Percentiles rank a stretch among this genome's conserved stretches.
Conservation (phyloP, 2,113 vertebrate genomes). For the Psophia crepitans region DNA sequence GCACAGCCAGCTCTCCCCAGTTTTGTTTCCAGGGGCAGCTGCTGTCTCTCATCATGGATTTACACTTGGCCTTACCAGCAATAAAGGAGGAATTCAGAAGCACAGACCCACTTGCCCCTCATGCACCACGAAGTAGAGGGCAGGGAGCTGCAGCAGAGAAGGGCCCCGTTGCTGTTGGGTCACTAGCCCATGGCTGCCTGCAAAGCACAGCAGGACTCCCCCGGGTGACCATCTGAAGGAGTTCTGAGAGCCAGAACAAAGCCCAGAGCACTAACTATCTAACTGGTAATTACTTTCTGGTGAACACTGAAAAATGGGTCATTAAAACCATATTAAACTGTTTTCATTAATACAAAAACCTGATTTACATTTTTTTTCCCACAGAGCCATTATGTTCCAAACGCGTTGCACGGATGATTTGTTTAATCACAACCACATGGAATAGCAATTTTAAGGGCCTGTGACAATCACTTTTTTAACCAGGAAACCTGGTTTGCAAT, state of each 20-base stretch:
- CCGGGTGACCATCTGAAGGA: not conserved
- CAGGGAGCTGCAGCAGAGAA: not conserved
- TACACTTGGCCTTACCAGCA: not conserved
- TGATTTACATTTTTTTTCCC: conserved; percentile 71
- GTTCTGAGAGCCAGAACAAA: conserved; percentile 56
- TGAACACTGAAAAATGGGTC: conserved; percentile 72
- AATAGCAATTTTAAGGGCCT: conserved; percentile 58
- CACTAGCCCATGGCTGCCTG: not conserved
- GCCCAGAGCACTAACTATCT: conserved; percentile 69
- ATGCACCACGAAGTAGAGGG: not conserved
- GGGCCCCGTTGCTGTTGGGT: not conserved
- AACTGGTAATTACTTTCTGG: conserved; percentile 74
- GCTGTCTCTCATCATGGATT: not conserved
- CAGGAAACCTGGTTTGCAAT: conserved; percentile 49
- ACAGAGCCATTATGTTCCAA: conserved; percentile 67
- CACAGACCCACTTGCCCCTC: not conserved
- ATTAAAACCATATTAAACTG: conserved; percentile 71
- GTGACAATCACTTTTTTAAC: conserved; percentile 56
- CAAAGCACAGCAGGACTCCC: not conserved
- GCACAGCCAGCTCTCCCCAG: not conserved
- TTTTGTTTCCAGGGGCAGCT: not conserved
- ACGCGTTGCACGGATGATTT: conserved; percentile 20
- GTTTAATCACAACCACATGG: conserved; percentile 67
- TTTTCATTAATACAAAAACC: conserved; percentile 72
- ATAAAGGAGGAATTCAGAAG: fast-evolving